Conservation (phyloP, 1,140 invertebrate species). For the Zaprionus tsacasi region DNA sequence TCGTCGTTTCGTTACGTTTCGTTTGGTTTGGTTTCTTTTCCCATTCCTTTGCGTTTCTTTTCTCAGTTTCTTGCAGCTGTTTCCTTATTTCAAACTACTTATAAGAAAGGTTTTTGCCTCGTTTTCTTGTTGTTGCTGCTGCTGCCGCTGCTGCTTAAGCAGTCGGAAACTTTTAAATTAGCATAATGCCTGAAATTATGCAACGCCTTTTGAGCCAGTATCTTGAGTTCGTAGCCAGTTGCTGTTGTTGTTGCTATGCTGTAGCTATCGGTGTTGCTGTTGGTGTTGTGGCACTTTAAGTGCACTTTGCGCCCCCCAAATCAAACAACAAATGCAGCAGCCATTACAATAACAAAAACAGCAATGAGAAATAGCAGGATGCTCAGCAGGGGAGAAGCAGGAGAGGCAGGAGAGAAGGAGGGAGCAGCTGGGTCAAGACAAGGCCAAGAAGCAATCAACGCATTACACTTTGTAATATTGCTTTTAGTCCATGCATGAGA, state of each 20-base stretch:
- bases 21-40: background rate
- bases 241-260: constrained; percentile 3
- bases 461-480: constrained; percentile 72
- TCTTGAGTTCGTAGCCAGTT: constrained; percentile 37
- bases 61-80: constrained; percentile 32
- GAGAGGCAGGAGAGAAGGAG: too few relatives aligned
- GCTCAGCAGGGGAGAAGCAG: constrained; percentile 14
- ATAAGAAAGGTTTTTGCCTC: constrained; percentile 35
- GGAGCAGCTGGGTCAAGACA: background rate
- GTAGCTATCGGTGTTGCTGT: constrained; percentile 7
- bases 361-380: constrained; percentile 5
- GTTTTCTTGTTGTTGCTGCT: constrained; percentile 34
- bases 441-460: constrained; percentile 67
- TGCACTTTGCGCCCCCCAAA: constrained; percentile 65
- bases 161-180: constrained; percentile 74
- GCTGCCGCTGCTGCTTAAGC: constrained; percentile 41
- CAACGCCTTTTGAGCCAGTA: constrained; percentile 57
- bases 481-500: constrained; percentile 6
- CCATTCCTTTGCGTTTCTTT: constrained; percentile 14
- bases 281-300: constrained; percentile 60
- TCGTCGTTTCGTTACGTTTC: constrained; percentile 18
- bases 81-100: constrained; percentile 62
- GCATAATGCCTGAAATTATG: constrained; percentile 80
- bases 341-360: constrained; percentile 20
- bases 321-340: constrained; percentile 49